phyloP scores from a whole-genome alignment of 64 coral and sea anemone genomes.

The Orbicella faveolata region DNA sequence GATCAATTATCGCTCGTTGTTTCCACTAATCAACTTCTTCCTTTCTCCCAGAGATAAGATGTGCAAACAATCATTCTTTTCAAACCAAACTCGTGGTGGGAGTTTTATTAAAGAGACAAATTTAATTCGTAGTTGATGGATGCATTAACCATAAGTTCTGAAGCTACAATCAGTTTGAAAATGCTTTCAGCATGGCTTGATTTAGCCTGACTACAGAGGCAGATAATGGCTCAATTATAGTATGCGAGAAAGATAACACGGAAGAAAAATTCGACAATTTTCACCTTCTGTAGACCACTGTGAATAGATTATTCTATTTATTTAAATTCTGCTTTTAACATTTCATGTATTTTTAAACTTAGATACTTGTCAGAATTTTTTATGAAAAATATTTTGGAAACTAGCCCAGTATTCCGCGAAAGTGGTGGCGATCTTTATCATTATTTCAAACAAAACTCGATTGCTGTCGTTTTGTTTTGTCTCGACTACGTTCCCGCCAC shows the following conservation, averaged over 20 bases:
- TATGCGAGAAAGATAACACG: neutral
- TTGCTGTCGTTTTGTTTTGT: too few species aligned
- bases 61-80: neutral
- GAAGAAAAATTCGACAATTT: neutral
- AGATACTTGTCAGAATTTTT: too few species aligned
- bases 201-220: neutral
- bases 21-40: neutral
- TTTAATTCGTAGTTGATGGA: neutral
- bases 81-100: conserved; percentile 9
- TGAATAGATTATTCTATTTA: too few species aligned
- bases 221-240: neutral
- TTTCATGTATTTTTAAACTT: too few species aligned
- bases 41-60: conserved; percentile 2
- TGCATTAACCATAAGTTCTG: neutral
- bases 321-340: too few species aligned
- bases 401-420: too few species aligned
- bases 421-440: too few species aligned
- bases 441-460: too few species aligned
- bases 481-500: too few species aligned
- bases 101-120: neutral
- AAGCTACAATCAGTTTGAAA: neutral
- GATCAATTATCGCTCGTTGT: neutral
- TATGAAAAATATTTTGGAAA: too few species aligned
- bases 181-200: neutral
- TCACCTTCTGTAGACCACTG: neutral